Conservation (phyloP, 2,888 invertebrate species). For the Sylvicola fuscatus region DNA sequence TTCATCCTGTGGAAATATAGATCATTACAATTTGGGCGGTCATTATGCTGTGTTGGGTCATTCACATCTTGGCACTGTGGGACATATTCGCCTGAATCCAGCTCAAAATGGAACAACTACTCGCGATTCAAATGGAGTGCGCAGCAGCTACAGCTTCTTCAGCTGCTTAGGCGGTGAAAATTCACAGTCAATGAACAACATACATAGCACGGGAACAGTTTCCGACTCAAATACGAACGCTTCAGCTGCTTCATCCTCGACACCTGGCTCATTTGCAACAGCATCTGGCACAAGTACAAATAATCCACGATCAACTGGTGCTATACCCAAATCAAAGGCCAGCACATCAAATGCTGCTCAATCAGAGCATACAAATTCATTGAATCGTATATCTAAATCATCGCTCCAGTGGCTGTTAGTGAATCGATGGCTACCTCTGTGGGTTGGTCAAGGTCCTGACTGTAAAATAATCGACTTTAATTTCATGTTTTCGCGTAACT, state of each 20-base stretch:
- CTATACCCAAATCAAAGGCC: slow-evolving; percentile 5
- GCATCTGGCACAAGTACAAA: slow-evolving; percentile 10
- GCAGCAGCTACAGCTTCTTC: slow-evolving; percentile 23
- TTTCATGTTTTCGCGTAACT: slow-evolving; percentile 26
- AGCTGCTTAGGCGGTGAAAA: slow-evolving; percentile 25
- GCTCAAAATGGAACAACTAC: slow-evolving; percentile 8
- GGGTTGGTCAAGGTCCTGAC: slow-evolving; percentile 34
- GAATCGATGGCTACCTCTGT: slow-evolving; percentile 41
- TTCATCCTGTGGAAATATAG: slow-evolving; percentile 42
- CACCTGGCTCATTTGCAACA: slow-evolving; percentile 6
- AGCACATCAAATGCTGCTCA: background rate
- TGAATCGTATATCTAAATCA: slow-evolving; percentile 34
- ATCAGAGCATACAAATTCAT: slow-evolving; percentile 15
- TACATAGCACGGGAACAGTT: slow-evolving; percentile 15
- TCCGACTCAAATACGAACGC: slow-evolving; percentile 10
- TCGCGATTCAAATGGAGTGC: slow-evolving; percentile 14
- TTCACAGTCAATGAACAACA: slow-evolving; percentile 26
- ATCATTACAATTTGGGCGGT: slow-evolving; percentile 26
- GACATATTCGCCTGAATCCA: slow-evolving; percentile 24
- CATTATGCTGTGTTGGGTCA: slow-evolving; percentile 25
- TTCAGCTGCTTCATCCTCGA: slow-evolving; percentile 5
- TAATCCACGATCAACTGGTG: slow-evolving; percentile 4
- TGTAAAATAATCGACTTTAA: slow-evolving; percentile 30
- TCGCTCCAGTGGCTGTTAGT: slow-evolving; percentile 43
- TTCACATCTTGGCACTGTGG: slow-evolving; percentile 26